phyloP scores from a whole-genome alignment of 1,140 invertebrate species.

The Brachystomella parvula region DNA sequence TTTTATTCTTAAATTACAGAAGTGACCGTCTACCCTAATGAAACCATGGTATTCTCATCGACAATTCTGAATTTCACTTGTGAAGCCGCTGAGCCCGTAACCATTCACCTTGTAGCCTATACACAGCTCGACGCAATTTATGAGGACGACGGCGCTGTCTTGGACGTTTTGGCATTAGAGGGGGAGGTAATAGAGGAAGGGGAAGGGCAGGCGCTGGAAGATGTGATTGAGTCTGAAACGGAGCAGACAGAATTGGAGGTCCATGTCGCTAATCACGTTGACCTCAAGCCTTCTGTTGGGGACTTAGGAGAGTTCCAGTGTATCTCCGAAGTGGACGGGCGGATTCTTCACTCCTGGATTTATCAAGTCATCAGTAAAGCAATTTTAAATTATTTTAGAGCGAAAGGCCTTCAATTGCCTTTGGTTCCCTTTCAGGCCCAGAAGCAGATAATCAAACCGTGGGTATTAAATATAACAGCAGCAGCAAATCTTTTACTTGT shows the following conservation, averaged over 20 bases:
- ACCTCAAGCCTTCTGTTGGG: slow-evolving; percentile 12
- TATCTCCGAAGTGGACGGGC: slow-evolving; percentile 19
- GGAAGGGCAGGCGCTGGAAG: not conserved
- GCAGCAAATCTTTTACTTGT: slow-evolving; percentile 22
- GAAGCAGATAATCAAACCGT: slow-evolving; percentile 16
- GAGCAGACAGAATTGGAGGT: slow-evolving; percentile 20
- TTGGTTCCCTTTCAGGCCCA: not conserved
- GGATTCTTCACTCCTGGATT: slow-evolving; percentile 27
- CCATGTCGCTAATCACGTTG: slow-evolving; percentile 29
- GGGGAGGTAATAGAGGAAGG: not conserved
- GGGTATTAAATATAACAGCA: slow-evolving; percentile 29
- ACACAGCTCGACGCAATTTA: not conserved
- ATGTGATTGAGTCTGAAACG: slow-evolving; percentile 23
- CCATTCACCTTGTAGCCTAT: slow-evolving; percentile 15
- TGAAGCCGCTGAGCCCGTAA: slow-evolving; percentile 24
- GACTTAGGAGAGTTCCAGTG: slow-evolving; percentile 26
- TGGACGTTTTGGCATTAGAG: no score
- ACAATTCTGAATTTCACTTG: slow-evolving; percentile 25
- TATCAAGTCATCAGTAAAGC: slow-evolving; percentile 27
- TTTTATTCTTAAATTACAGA: slow-evolving; percentile 6
- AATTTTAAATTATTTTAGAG: not conserved
- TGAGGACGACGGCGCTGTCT: slow-evolving; percentile 16
- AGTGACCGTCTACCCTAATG: slow-evolving; percentile 9
- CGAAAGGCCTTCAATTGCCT: not conserved
- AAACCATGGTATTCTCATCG: slow-evolving; percentile 13